Evolutionary conservation across 2,113 vertebrate genomes (phyloP), one percentile per base, ranked within the genome.

Genomic region (Leucopsar rothschildi): DNA sequence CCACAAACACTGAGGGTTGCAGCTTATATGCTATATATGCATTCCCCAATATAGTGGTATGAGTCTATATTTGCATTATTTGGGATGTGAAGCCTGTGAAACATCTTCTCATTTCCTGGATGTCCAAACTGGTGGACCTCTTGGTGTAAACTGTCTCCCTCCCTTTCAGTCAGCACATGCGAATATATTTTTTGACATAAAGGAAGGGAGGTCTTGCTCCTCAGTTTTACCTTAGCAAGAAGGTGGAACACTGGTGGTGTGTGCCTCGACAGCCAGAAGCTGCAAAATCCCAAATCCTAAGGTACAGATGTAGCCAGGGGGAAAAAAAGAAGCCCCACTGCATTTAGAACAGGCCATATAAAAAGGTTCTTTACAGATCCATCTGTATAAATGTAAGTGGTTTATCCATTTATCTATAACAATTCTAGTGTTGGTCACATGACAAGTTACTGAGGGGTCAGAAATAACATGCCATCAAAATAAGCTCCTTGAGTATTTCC

Each of bases 331-430:
- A 50, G 21, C 10, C 2, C 3, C 31, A 64, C 19, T 69, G 59
- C 75, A 66, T 83, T 83, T 83, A 69, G 23, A 93, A 64, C 13
- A 91, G 89, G 80, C 81, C 89, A 69, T 79, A 89, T 88, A 70
- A 88, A 92, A 97, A 92, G 39, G 76, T 93, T 87, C 80, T 97
- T 95, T 96, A 90, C 83, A 96, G 94, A 96, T 73, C 91, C 89
- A 97, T 96, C 82, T 96, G 91, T 91, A 86, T 82, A 95, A 96
- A 83, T 95, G 61, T 96, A 95, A 97, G 96, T 90, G 88, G 97
- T 88, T 97, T 93, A 97, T 97, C 95, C 90, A 96, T 91, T 93
- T 97, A 87, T 86, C 79, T 86, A 25, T 83, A 96, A 96, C 92
- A 94, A 94, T 96, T 95, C 96, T 96, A 88, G 66, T 94, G 94